phyloP scores from a whole-genome alignment of 2,888 invertebrate genomes.

The Penaeus monodon region DNA sequence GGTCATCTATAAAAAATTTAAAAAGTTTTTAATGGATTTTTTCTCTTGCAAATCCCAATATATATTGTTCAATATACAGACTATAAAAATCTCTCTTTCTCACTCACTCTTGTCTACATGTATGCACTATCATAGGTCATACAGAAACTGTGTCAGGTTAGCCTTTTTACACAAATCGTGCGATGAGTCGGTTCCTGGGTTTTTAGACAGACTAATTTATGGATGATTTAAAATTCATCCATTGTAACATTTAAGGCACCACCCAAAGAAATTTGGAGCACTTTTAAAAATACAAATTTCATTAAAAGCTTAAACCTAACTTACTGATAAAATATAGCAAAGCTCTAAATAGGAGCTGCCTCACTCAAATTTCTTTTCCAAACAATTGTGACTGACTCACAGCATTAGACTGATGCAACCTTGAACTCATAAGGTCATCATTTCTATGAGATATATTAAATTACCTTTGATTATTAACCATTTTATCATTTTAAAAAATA shows the following conservation, averaged over 20 bases:
- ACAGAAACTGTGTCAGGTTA: conserved; percentile 2
- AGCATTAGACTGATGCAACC: neutral
- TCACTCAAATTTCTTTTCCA: conserved; percentile 4
- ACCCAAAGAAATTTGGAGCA: conserved; percentile 17
- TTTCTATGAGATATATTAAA: neutral
- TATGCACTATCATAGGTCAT: conserved; percentile 7
- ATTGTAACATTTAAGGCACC: conserved; percentile 44
- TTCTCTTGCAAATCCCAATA: conserved; percentile 29
- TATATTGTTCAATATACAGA: conserved; percentile 39
- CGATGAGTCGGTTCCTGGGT: neutral
- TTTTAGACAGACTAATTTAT: conserved; percentile 35
- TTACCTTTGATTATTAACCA: conserved; percentile 20
- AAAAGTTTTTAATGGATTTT: neutral
- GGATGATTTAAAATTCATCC: conserved; percentile 42
- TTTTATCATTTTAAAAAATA: neutral
- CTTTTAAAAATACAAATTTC: neutral
- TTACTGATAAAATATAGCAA: conserved; percentile 5
- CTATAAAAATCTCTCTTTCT: conserved; percentile 39
- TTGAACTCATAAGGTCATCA: neutral
- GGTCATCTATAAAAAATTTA: too few species aligned
- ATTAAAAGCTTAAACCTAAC: neutral
- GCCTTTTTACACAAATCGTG: conserved; percentile 5
- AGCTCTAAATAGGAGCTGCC: neutral
- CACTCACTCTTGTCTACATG: conserved; percentile 12
- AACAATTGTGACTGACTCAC: neutral